These are phyloP conservation scores for Enteromius radiatus DNA, from an alignment of 2,797 vertebrate species.

Conservation along the genomic window DNA sequence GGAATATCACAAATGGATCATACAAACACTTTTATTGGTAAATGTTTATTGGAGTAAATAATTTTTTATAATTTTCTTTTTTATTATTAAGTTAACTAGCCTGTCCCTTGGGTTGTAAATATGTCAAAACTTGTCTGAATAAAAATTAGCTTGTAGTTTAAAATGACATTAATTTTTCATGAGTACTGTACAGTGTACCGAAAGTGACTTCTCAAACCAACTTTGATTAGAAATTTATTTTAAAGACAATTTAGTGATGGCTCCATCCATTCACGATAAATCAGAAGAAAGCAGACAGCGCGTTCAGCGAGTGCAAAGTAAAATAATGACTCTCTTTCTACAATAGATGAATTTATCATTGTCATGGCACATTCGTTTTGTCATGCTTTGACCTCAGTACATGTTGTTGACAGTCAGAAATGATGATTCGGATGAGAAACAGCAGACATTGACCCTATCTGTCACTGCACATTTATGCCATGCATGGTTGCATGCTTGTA, in stretches of 20 bases:
- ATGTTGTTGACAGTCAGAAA: slow-evolving; percentile 33
- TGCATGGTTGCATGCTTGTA: slow-evolving; percentile 29
- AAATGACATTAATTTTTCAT: slow-evolving; percentile 14
- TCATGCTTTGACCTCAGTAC: slow-evolving; percentile 32
- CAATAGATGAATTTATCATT: slow-evolving; percentile 28
- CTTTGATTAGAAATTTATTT: slow-evolving; percentile 29
- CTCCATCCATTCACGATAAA: slow-evolving; percentile 12
- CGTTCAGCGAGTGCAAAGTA: neutral
- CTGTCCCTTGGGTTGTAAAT: neutral
- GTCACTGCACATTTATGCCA: slow-evolving; percentile 34
- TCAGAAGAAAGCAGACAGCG: neutral
- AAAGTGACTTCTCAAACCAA: neutral
- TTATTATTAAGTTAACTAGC: neutral
- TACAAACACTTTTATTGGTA: neutral
- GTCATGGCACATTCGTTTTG: neutral
- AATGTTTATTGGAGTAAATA: too few species aligned
- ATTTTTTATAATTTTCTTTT: neutral
- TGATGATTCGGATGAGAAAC: slow-evolving; percentile 23
- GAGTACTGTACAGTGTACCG: slow-evolving; percentile 6
- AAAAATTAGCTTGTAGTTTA: neutral
- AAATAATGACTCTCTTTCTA: slow-evolving; percentile 30
- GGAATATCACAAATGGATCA: neutral
- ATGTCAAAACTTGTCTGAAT: neutral
- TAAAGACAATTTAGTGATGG: slow-evolving; percentile 1
- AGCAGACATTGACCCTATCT: slow-evolving; percentile 24